phyloP scores from a whole-genome alignment of 2,797 vertebrate species.

The Acanthurus tractus region DNA sequence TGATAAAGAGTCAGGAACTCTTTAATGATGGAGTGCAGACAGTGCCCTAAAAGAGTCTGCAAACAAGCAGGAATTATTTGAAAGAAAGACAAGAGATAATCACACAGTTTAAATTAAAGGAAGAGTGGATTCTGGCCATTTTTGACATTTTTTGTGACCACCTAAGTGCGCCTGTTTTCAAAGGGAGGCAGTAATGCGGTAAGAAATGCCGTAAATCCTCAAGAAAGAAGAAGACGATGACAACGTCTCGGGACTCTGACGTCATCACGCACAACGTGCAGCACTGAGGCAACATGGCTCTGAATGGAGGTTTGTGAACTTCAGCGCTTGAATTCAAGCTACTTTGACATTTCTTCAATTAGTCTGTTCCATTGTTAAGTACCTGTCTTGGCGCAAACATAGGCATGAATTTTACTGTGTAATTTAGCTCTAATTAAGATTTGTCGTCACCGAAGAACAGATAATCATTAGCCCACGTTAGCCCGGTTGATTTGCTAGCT shows the following conservation, averaged over 20 bases:
- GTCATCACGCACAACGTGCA: constrained; percentile 74
- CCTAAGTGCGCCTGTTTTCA: background rate
- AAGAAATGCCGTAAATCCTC: background rate
- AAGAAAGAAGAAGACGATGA: constrained; percentile 10
- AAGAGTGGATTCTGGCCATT: too few relatives aligned
- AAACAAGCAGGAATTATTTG: too few relatives aligned
- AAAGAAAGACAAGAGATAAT: too few relatives aligned
- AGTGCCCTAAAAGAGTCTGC: too few relatives aligned
- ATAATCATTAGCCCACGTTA: constrained; percentile 30
- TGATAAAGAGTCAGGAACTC: too few relatives aligned
- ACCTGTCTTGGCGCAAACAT: rapidly evolving
- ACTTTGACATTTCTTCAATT: background rate
- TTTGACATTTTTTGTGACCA: too few relatives aligned
- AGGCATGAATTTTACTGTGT: rapidly evolving
- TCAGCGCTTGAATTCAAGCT: constrained; percentile 1
- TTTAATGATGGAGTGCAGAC: too few relatives aligned
- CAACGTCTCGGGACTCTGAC: background rate
- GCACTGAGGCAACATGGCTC: constrained; percentile 78
- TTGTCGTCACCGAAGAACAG: background rate
- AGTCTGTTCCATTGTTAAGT: rapidly evolving
- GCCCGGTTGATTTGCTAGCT: constrained; percentile 55
- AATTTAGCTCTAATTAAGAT: background rate
- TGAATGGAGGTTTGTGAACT: constrained; percentile 82
- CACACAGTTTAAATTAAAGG: too few relatives aligned
- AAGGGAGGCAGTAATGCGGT: background rate